These are phyloP conservation scores for Pseudomugil gertrudae DNA, from an alignment of 2,797 vertebrate genomes.

Conservation along the genomic window DNA sequence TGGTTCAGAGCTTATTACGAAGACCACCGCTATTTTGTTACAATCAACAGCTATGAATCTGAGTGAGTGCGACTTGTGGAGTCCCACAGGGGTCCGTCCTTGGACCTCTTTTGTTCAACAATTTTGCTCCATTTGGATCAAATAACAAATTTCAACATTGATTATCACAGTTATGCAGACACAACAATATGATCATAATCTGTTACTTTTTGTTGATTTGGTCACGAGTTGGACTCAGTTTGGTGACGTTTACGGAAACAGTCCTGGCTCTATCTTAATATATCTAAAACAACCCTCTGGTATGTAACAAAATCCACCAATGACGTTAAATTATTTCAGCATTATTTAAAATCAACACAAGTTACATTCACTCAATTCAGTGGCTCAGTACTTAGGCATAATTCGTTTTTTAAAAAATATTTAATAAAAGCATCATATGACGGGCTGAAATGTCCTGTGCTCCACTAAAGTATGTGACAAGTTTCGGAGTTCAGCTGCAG, in stretches of 20 bases:
- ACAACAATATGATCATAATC: background rate
- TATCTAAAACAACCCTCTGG: constrained; percentile 40
- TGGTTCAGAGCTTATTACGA: too few relatives aligned
- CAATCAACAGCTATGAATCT: too few relatives aligned
- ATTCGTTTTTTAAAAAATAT: too few relatives aligned
- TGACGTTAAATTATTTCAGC: constrained; percentile 16
- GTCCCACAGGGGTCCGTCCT: background rate
- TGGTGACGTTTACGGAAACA: constrained; percentile 2
- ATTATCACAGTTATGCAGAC: too few relatives aligned
- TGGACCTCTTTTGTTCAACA: too few relatives aligned
- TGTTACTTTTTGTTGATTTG: background rate
- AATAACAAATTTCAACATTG: too few relatives aligned
- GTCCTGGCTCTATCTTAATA: constrained; percentile 12
- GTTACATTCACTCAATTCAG: constrained; percentile 42
- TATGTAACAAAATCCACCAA: constrained; percentile 34
- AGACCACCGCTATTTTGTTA: too few relatives aligned
- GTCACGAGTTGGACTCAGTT: background rate
- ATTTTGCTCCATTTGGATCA: too few relatives aligned
- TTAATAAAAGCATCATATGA: constrained; percentile 36
- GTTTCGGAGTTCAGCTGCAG: constrained; percentile 79
- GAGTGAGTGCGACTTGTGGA: background rate
- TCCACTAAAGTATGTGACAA: constrained; percentile 80
- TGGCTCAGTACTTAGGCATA: constrained; percentile 18
- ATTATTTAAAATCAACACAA: constrained; percentile 28
- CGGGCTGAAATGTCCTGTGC: constrained; percentile 67